Percentiles rank a stretch among this genome's conserved stretches.
Evolutionary conservation across 2,888 invertebrate species (phyloP).

Genomic region (Tenthredo amoena): DNA sequence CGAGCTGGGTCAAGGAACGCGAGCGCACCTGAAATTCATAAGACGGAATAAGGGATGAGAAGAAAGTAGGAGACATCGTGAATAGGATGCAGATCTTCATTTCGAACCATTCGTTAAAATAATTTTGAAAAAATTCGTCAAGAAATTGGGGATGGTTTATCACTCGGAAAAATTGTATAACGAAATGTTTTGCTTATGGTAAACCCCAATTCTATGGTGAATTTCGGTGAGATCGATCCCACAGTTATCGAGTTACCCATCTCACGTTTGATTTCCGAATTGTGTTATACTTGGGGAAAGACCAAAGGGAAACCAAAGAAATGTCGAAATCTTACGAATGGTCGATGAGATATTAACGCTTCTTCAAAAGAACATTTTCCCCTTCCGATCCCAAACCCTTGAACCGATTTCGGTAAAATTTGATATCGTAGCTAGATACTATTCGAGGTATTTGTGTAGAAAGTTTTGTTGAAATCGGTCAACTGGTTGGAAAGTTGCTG

Average conservation of each 20-base stretch:
- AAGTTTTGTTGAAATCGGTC: background rate
- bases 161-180: too few relatives aligned
- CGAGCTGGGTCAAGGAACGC: slow-evolving; percentile 86
- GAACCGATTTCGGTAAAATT: background rate
- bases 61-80: background rate
- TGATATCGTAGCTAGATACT: background rate
- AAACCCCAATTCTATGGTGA: too few relatives aligned
- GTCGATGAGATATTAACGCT: too few relatives aligned
- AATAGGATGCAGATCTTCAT: background rate
- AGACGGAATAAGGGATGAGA: slow-evolving; percentile 24
- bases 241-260: too few relatives aligned
- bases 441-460: background rate
- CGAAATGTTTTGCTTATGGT: too few relatives aligned
- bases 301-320: too few relatives aligned
- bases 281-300: too few relatives aligned
- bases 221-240: too few relatives aligned
- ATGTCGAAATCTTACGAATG: too few relatives aligned
- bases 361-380: too few relatives aligned
- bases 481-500: background rate
- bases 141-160: too few relatives aligned
- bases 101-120: background rate
- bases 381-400: background rate
- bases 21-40: slow-evolving; percentile 83
- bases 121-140: background rate
- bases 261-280: too few relatives aligned